Percentiles rank a stretch among this genome's conserved stretches.
These are phyloP conservation scores for Teleogryllus oceanicus DNA, from an alignment of 2,888 invertebrate species.

Conservation along the genomic window DNA sequence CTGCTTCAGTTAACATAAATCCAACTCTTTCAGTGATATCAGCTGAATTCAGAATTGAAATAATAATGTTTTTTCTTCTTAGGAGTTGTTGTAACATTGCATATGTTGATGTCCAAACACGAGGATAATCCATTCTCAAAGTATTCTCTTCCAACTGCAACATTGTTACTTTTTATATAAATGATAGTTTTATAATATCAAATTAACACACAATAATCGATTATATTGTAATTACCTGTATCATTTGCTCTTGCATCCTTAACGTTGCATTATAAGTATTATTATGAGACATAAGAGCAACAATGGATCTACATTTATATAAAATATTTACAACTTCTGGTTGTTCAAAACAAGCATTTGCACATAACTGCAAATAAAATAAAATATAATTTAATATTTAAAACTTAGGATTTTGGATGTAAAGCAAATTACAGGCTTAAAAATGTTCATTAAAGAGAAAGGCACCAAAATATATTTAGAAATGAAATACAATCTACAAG, in stretches of 20 bases:
- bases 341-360: conserved; percentile 46
- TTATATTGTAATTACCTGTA: conserved; percentile 27
- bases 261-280: conserved; percentile 44
- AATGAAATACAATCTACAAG: no score
- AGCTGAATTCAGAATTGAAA: conserved; percentile 45
- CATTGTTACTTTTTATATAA: neutral
- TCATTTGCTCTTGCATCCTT: conserved; percentile 46
- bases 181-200: neutral
- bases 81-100: conserved; percentile 50
- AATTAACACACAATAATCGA: neutral
- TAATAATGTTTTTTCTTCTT: conserved; percentile 44
- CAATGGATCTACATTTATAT: conserved; percentile 47
- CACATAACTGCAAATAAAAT: conserved; percentile 31
- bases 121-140: conserved; percentile 45
- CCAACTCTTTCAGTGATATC: conserved; percentile 44
- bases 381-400: neutral
- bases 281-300: conserved; percentile 46
- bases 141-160: conserved; percentile 35
- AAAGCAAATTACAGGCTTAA: no score
- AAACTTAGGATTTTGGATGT: no score
- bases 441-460: no score
- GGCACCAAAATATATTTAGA: no score
- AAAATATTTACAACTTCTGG: conserved; percentile 45
- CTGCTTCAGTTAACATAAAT: conserved; percentile 45
- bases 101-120: conserved; percentile 51